Conservation (phyloP, 2,888 invertebrate species). For the Altica lythri region DNA sequence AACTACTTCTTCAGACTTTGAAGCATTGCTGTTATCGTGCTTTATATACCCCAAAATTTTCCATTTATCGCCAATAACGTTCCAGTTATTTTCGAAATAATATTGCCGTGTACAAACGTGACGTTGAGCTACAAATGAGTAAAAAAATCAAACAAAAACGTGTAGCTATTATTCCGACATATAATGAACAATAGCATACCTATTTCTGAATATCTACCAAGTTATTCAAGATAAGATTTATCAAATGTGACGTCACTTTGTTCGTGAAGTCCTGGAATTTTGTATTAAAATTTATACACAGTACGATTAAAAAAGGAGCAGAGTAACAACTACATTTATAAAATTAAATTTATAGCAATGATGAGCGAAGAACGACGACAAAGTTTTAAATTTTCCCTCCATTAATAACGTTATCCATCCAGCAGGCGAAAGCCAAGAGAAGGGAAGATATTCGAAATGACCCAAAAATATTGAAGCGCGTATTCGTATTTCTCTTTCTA, state of each 20-base stretch:
- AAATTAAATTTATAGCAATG: constrained; percentile 10
- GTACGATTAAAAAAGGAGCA: no score
- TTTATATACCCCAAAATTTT: no score
- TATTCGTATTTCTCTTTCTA: constrained; percentile 14
- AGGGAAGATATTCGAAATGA: constrained; percentile 51
- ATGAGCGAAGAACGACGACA: constrained; percentile 41
- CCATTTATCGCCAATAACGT: no score
- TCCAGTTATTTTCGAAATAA: no score
- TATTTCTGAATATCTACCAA: constrained; percentile 16
- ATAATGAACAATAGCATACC: constrained; percentile 6
- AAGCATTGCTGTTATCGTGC: no score
- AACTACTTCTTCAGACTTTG: no score
- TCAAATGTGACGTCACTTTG: constrained; percentile 5
- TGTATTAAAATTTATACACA: no score
- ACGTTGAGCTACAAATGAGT: no score
- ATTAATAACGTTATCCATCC: constrained; percentile 50
- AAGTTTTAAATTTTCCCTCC: constrained; percentile 52
- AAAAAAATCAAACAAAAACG: constrained; percentile 1
- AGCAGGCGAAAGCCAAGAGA: constrained; percentile 37
- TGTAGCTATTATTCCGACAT: neutral
- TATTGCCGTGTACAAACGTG: neutral
- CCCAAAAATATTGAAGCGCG: constrained; percentile 48
- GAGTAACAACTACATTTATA: no score
- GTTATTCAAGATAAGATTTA: constrained; percentile 17
- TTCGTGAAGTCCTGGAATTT: no score